Conservation (phyloP, 2,797 vertebrate genomes). For the Brachyalestes nurse region DNA sequence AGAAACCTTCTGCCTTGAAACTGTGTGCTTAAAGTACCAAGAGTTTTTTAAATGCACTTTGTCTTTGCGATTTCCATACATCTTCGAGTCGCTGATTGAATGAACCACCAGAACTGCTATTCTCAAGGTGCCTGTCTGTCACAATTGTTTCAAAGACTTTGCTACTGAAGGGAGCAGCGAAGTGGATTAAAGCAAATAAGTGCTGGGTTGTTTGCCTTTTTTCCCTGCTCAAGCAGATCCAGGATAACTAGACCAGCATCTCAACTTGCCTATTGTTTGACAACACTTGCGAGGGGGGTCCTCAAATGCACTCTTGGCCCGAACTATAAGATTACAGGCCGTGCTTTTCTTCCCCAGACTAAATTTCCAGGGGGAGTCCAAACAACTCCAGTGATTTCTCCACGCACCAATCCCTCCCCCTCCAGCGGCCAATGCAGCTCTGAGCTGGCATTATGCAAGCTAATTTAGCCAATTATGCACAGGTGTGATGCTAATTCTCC, state of each 20-base stretch:
- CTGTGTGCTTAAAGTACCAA: too few relatives aligned
- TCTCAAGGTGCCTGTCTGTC: conserved; percentile 14
- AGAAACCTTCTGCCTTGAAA: too few relatives aligned
- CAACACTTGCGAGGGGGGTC: conserved; percentile 59
- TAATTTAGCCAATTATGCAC: conserved; percentile 86
- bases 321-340: conserved; percentile 74
- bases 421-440: conserved; percentile 74
- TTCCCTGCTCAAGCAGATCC: conserved; percentile 48
- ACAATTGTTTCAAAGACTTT: conserved; percentile 21
- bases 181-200: conserved; percentile 49
- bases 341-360: conserved; percentile 64
- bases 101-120: conserved; percentile 12
- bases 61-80: background rate
- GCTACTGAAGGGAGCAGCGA: conserved; percentile 6
- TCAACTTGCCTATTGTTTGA: conserved; percentile 59
- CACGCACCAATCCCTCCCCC: conserved; percentile 62
- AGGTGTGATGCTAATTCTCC: conserved; percentile 87
- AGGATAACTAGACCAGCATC: conserved; percentile 45
- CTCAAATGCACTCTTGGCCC: conserved; percentile 53
- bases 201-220: conserved; percentile 43
- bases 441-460: conserved; percentile 78
- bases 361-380: conserved; percentile 67
- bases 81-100: background rate
- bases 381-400: conserved; percentile 74
- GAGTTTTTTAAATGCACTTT: background rate